Base-by-base conservation (phyloP, 2,888 invertebrate species). In the Campoplex capitator region DNA sequence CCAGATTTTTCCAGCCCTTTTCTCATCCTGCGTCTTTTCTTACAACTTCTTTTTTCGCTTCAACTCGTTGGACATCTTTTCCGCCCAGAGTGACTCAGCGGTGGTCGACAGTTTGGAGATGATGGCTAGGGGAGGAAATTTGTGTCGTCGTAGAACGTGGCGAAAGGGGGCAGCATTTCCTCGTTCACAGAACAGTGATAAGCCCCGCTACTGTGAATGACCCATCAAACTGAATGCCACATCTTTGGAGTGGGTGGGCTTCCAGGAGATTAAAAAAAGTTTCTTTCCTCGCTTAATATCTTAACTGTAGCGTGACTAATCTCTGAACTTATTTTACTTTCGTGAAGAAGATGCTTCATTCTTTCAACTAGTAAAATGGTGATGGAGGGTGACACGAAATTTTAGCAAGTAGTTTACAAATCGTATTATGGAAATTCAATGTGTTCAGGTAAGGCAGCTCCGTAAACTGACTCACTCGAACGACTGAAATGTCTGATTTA, bases 81-180 rank as follows among this genome's bases (percentile, higher is more conserved):
- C 70, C 84, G 75, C 78, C 75, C 76, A 79, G 68, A 65, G 82
- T 85, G 79, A 87, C 83, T 85, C 79, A 82, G 68, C 84, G 48
- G 42, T 48, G 54, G 35, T 56, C 38, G 38, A 48, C 38, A 48
- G 38, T 51, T 42, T 48, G n/a, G 62, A 58, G 76, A 56, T 79
- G 67, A 67, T 67, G 45, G 38, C 78, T 28, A 54, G 48, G 56
- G 82, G 56, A 58, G 42, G 56, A 78, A 48, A 54, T 56, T 62
- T 74, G 42, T 76, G 51, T 74, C 28, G 23, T 73, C 54, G 32
- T 58, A 7, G 48, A 54, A 8, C 23, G 38, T 56, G 9, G 58
- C 45, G 18, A 45, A 32, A 81, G 65, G 58, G 38, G 51, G 32
- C 16, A 9, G 58, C 54, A 48, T 45, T 78, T 76, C 70, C 42